Evolutionary conservation across 2,797 vertebrate species (phyloP), one percentile per base, ranked within the genome.

Genomic region (Gymnopithys bicolor): DNA sequence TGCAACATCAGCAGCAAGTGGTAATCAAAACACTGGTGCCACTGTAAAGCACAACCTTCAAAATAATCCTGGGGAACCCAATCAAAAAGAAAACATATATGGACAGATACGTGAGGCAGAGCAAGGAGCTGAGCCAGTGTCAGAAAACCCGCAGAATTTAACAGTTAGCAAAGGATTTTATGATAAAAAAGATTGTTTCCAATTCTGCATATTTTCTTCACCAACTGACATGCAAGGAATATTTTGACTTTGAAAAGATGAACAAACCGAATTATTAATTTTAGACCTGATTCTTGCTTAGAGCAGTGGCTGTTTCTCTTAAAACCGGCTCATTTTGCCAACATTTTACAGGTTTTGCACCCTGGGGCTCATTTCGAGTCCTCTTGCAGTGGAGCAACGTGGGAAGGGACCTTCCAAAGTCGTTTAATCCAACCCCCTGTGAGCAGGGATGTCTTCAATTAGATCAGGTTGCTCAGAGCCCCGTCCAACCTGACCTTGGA

Each of bases 31-130:
- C 55, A 86, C 30, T 39, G 21, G 33, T 68, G 32, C 39, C 23
- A 23, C 51, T 78, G 43, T 80, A 87, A 92, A 89, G 71, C 73
- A 91, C 69, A 95, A 10, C 73, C 82, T 91, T 94, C 68, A 81
- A 71, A 89, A 92, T 84, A 87, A 83, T 85, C 70, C 69, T 53
- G 46, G 41, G 66, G 52, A 66, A 55, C 28, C 39, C 73, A 66
- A 37, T 35, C 23, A 33, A n/a, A 87, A 93, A 73, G 74, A 93
- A 86, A 64, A 85, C 43, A 52, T 37, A 4, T 8, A 53, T 5
- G 43, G 78, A 51, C 37, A 77, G 85, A 63, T 59, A 49, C 0
- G 6, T 62, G 82, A 78, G 77, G 22, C 23, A 88, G 37, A 95
- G 83, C 55, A 79, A 95, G 41, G 25, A 43, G 46, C 23, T 82